These are phyloP conservation scores for Synanthedon vespiformis DNA, from an alignment of 2,888 invertebrate genomes.

Conservation along the genomic window DNA sequence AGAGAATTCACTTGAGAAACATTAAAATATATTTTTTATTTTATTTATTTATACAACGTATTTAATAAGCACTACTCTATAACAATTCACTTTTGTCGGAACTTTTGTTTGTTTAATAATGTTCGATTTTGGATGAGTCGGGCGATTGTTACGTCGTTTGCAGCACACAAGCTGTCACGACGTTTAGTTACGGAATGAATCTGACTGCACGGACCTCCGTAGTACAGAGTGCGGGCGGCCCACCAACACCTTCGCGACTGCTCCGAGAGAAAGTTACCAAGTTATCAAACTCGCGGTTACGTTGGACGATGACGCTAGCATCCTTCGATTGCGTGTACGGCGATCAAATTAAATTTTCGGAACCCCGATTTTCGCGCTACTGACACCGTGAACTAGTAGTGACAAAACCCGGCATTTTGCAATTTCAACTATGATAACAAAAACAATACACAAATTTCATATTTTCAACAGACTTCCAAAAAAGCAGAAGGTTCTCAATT, in stretches of 20 bases:
- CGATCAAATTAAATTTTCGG: constrained; percentile 61
- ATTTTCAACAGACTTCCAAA: no score
- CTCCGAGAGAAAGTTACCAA: constrained; percentile 60
- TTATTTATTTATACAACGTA: neutral
- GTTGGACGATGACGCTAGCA: constrained; percentile 61
- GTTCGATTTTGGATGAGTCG: constrained; percentile 21
- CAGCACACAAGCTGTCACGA: constrained; percentile 47
- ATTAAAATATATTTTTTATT: constrained; percentile 13
- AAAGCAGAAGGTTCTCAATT: no score
- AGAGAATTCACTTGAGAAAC: constrained; percentile 39
- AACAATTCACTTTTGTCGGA: constrained; percentile 2
- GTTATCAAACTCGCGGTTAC: constrained; percentile 66
- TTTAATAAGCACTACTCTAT: constrained; percentile 4
- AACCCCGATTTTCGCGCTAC: constrained; percentile 46
- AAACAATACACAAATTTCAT: no score
- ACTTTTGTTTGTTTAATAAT: constrained; percentile 13
- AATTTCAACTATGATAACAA: no score
- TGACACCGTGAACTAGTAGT: constrained; percentile 52
- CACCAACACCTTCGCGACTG: constrained; percentile 2
- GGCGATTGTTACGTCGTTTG: constrained; percentile 42
- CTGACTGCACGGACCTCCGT: constrained; percentile 15
- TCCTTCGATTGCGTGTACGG: constrained; percentile 61
- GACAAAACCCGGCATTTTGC: neutral
- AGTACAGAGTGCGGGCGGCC: constrained; percentile 11
- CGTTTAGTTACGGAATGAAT: constrained; percentile 44